A percentile compares a stretch with the other conserved stretches of the same genome.
These are phyloP conservation scores for Caerostris extrusa DNA, from an alignment of 1,140 invertebrate species.

Conservation along the genomic window DNA sequence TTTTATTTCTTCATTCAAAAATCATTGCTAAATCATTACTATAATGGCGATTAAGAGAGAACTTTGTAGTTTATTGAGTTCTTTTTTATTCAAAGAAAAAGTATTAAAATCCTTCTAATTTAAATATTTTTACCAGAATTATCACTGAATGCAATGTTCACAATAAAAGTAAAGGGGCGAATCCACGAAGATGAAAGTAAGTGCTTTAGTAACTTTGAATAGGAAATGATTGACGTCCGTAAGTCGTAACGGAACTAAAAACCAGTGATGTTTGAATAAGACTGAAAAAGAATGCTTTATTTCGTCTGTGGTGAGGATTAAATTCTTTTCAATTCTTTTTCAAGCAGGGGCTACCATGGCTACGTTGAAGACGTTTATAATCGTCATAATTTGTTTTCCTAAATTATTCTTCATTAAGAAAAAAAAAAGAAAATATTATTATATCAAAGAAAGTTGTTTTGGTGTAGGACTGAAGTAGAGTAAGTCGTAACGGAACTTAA, in stretches of 20 bases:
- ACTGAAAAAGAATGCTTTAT: neutral
- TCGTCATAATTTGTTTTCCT: no score
- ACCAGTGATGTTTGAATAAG: neutral
- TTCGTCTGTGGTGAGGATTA: neutral
- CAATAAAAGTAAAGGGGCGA: neutral
- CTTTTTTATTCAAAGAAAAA: neutral
- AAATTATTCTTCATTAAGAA: no score
- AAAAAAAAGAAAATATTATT: no score
- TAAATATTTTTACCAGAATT: neutral
- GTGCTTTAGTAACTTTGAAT: neutral
- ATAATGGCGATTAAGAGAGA: neutral
- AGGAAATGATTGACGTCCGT: neutral
- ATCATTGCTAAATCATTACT: neutral
- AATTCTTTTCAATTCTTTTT: neutral
- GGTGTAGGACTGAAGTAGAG: no score
- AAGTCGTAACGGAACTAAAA: neutral
- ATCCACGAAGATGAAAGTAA: neutral
- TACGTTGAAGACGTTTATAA: no score
- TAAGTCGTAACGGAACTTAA: neutral
- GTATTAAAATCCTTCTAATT: neutral
- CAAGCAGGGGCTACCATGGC: no score
- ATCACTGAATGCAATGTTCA: neutral
- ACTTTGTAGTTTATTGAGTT: neutral
- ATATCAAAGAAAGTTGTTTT: no score
- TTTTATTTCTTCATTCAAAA: neutral